Evolutionary conservation across 2,888 invertebrate species (phyloP).

Genomic region (Nemotelus pantherinus): DNA sequence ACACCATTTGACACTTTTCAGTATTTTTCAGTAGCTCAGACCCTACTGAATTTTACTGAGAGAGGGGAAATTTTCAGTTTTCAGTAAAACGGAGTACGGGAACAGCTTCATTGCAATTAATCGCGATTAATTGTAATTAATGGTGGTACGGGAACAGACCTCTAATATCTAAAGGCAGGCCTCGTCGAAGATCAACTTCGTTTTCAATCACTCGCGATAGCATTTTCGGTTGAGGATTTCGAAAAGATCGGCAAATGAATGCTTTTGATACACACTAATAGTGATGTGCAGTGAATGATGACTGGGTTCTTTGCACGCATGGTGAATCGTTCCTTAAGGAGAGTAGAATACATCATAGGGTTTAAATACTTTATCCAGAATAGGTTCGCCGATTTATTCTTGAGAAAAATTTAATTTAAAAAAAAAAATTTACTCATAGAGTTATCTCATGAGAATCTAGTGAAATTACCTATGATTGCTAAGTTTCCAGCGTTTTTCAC

Average conservation of each 20-base stretch:
- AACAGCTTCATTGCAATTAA: no score
- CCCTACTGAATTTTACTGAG: no score
- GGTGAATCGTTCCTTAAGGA: conserved; percentile 88
- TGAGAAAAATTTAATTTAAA: no score
- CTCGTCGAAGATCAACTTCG: conserved; percentile 77
- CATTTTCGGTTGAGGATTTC: conserved; percentile 82
- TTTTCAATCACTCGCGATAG: conserved; percentile 76
- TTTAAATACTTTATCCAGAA: conserved; percentile 80
- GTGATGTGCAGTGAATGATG: conserved; percentile 94
- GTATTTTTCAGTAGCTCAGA: no score
- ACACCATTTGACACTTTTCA: no score
- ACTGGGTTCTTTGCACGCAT: conserved; percentile 80
- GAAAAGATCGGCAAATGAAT: conserved; percentile 89
- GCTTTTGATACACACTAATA: conserved; percentile 89
- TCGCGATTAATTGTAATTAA: no score
- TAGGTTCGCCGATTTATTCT: conserved; percentile 79
- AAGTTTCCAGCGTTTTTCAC: conserved; percentile 92
- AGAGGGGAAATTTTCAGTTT: no score
- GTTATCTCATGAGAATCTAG: not conserved
- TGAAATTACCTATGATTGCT: conserved; percentile 76
- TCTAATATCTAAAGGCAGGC: conserved; percentile 82
- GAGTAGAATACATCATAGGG: conserved; percentile 95
- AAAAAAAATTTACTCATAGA: no score
- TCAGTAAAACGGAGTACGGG: no score
- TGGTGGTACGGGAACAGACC: no score